Percentiles rank a stretch among this genome's conserved stretches.
Evolutionary conservation across 2,113 vertebrate genomes (phyloP).

Genomic region (Phylloscopus whistleri): DNA sequence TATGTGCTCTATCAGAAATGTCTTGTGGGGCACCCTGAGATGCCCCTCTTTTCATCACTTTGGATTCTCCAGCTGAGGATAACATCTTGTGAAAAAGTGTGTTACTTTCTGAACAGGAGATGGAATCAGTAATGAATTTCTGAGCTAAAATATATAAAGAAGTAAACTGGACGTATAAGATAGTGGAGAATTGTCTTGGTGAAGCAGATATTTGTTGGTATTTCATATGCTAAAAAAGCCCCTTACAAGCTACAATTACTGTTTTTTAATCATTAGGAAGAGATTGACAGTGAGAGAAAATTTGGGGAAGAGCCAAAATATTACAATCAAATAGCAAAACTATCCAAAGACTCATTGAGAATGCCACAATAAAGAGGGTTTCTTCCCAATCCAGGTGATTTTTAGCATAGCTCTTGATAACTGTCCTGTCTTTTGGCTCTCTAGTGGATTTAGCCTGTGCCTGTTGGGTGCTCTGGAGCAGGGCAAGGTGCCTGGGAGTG

Average conservation of each 20-base stretch:
- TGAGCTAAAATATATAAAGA: not conserved
- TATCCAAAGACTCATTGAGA: not conserved
- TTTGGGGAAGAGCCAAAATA: not conserved
- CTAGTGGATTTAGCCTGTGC: not conserved
- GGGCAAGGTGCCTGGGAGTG: not conserved
- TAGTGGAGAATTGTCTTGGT: not conserved
- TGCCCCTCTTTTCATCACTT: not conserved
- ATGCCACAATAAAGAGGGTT: not conserved
- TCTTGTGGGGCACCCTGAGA: not conserved
- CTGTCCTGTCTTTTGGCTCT: not conserved
- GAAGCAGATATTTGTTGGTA: not conserved
- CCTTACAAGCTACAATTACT: not conserved
- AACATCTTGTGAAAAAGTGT: not conserved
- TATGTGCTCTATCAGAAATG: not conserved
- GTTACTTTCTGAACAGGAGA: not conserved
- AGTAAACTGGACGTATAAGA: not conserved
- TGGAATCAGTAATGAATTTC: not conserved
- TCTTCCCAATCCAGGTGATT: not conserved
- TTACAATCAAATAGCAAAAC: not conserved
- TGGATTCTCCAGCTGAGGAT: not conserved
- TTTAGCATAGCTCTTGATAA: not conserved
- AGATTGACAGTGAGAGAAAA: not conserved
- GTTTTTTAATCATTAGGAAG: not conserved
- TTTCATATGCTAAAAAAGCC: not conserved
- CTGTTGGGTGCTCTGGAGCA: not conserved